Conservation (phyloP, 1,140 invertebrate genomes). For the Pantala flavescens region DNA sequence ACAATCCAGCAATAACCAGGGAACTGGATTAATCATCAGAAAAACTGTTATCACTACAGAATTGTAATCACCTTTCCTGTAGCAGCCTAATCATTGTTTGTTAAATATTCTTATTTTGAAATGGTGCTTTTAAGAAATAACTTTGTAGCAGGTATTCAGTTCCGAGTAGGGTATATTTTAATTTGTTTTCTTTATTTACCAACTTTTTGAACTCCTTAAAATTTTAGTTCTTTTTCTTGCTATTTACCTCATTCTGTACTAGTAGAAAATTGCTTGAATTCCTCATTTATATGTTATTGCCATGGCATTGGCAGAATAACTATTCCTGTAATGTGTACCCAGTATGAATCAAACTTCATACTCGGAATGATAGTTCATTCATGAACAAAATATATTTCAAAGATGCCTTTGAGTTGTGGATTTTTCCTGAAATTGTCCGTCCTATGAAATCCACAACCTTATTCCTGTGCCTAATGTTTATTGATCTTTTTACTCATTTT, state of each 20-base stretch:
- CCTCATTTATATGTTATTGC: not conserved
- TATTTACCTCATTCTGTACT: not conserved
- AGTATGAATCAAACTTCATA: not conserved
- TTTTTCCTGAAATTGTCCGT: not conserved
- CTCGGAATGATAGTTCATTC: not conserved
- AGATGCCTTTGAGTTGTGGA: not conserved
- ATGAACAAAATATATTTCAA: not conserved
- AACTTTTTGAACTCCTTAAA: not conserved
- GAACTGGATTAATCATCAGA: conserved; percentile 43
- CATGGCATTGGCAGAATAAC: not conserved
- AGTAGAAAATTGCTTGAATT: not conserved
- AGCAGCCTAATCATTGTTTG: not conserved
- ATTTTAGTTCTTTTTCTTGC: not conserved
- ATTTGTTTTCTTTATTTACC: not conserved
- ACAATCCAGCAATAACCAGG: conserved; percentile 38
- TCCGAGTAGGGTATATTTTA: not conserved
- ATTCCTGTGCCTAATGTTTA: not conserved
- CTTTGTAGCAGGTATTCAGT: not conserved
- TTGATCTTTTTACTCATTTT: not conserved
- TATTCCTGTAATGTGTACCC: not conserved
- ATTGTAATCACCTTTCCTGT: not conserved
- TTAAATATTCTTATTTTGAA: not conserved
- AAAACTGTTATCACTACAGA: conserved; percentile 72
- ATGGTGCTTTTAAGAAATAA: not conserved
- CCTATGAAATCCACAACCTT: not conserved